Evolutionary conservation across 2,113 vertebrate genomes (phyloP), one percentile per base, ranked within the genome.

Genomic region (Thalassarche chlororhynchos): DNA sequence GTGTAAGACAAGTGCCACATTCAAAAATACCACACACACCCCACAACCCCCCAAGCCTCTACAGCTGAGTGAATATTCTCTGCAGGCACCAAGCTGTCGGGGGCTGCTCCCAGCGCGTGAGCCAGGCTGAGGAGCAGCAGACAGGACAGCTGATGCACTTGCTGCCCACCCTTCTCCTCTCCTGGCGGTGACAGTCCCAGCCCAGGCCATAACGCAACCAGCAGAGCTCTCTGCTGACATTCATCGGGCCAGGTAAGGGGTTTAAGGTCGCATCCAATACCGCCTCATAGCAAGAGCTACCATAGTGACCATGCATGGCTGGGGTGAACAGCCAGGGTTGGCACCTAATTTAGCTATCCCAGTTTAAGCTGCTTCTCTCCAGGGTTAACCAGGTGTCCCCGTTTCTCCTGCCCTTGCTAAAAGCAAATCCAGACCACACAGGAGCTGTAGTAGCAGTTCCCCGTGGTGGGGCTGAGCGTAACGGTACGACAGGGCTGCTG

Each of bases 281-380:
- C 2, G 10, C 57, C 60, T 36, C 34, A 3, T 9, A 75, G 55
- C 54, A 14, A 47, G 38, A 36, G 77, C n/a, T n/a, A n/a, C n/a
- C n/a, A n/a, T n/a, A n/a, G n/a, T n/a, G n/a, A n/a, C n/a, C 14
- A 6, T 0, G 2, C 1, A 0, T 1, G 40, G 49, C 23, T 54
- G 85, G 34, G 81, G 18, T 13, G 71, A 76, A 13, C 18, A 14
- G 57, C 72, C 57, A 38, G 68, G 51, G 57, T 25, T 76, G 57
- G 58, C 55, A 23, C 66, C 36, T 61, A 4, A 1, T 28, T 58
- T 12, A 54, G 38, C 55, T n/a, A 18, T 3, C 31, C 68, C 38
- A 29, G 23, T 9, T 81, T 10, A 5, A 68, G 31, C 47, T 46
- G 40, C 40, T 34, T 3, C 69, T 70, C 36, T 40, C 24, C 44